Base-by-base conservation (phyloP, 2,888 invertebrate genomes). In the Dicycla oo region DNA sequence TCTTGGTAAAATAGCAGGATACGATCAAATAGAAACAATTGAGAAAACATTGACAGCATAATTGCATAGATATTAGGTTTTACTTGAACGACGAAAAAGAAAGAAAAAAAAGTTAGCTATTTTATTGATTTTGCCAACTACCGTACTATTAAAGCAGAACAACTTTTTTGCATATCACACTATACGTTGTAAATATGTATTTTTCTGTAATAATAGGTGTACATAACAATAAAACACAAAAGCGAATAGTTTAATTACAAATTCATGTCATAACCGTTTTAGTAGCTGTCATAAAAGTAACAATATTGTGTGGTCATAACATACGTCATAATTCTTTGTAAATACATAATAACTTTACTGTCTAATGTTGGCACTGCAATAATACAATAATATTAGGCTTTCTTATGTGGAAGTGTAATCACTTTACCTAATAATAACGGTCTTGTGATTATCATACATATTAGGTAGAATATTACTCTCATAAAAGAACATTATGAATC, bases 281-380 rank as follows among this genome's bases (percentile, higher is more conserved):
- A 70, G 18, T 40, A 30, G 65, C 30, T 13, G 45, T 23, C 45
- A 51, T 78, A 64, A 71, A 70, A 63, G 10, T 38, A 49, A 45
- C 23, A 56, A 60, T 77, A 56, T 49, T 38, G 62, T 10, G n/a
- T 23, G 13, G n/a, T 74, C 49, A 49, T n/a, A n/a, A n/a, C n/a
- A n/a, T n/a, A n/a, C n/a, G n/a, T n/a, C n/a, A n/a, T 56, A 10
- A 57, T 20, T 47, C 40, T 60, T 18, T 20, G 43, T 43, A 56
- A 56, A 23, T 18, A n/a, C 26, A 54, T 49, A 10, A 64, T 53
- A n/a, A n/a, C n/a, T 58, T 47, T 58, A 60, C 2, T 6, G 53
- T 53, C 7, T 43, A 20, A 70, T 63, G 40, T 53, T 40, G 40
- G 49, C 4, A 51, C 30, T 53, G 10, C 0, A 23, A 23, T 47